These are phyloP conservation scores for Australoheros facetus DNA, from an alignment of 2,797 vertebrate genomes.

Conservation along the genomic window DNA sequence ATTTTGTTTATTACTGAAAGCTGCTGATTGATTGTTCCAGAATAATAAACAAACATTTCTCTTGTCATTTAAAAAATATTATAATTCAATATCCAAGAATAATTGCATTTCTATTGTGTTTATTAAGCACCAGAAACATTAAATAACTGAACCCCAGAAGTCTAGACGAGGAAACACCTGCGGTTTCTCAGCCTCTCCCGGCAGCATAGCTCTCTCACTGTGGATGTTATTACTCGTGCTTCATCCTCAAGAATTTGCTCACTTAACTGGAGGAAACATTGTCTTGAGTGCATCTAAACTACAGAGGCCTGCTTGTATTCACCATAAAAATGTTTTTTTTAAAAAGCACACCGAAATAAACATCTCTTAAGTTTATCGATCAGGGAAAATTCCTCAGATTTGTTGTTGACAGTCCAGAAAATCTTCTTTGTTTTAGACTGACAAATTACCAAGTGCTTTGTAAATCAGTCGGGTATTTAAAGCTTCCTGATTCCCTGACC, in stretches of 20 bases:
- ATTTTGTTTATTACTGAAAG: too few species aligned
- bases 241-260: neutral
- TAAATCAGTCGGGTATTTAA: neutral
- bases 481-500: neutral
- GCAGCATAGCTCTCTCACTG: slow-evolving; percentile 1
- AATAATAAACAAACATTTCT: neutral
- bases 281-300: slow-evolving; percentile 20
- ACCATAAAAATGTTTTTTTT: slow-evolving; percentile 5
- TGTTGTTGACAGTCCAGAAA: slow-evolving; percentile 23
- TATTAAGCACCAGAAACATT: neutral
- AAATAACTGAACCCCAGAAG: neutral
- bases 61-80: neutral
- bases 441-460: neutral
- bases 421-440: slow-evolving; percentile 7
- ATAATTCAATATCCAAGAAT: neutral
- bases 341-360: slow-evolving; percentile 42
- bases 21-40: fast-evolving
- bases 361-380: slow-evolving; percentile 62
- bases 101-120: neutral
- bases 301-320: slow-evolving; percentile 25
- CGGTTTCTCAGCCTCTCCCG: neutral
- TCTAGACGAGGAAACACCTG: neutral
- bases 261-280: slow-evolving; percentile 30
- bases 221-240: neutral
- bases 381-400: slow-evolving; percentile 40